Evolutionary conservation across 1,140 invertebrate species (phyloP).

Genomic region (Drosophila sulfurigaster): DNA sequence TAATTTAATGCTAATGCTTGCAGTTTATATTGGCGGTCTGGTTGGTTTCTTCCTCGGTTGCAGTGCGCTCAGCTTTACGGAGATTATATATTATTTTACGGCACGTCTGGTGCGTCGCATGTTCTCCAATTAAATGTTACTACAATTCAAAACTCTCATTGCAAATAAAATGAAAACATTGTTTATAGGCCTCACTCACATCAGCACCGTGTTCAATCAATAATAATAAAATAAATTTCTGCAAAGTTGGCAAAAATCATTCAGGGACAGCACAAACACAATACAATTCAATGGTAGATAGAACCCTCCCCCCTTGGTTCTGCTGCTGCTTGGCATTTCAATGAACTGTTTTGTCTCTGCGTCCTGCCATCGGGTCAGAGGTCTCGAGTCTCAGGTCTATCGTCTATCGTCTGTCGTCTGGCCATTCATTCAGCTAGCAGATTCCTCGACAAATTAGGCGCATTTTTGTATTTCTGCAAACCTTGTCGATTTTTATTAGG

Average conservation of each 20-base stretch:
- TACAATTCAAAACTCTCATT: slow-evolving; percentile 6
- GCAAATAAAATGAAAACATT: slow-evolving; percentile 39
- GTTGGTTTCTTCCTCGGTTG: slow-evolving; percentile 90
- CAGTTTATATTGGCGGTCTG: slow-evolving; percentile 90
- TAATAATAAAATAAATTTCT: slow-evolving; percentile 75
- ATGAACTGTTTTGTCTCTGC: slow-evolving; percentile 54
- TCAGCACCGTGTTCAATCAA: slow-evolving; percentile 55
- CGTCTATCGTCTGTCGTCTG: slow-evolving; percentile 12
- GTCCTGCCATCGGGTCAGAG: slow-evolving; percentile 18
- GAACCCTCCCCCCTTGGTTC: slow-evolving; percentile 23
- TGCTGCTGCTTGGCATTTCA: slow-evolving; percentile 67
- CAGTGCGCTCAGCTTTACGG: slow-evolving; percentile 89
- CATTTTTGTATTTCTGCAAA: slow-evolving; percentile 69
- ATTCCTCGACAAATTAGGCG: slow-evolving; percentile 61
- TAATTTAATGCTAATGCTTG: slow-evolving; percentile 35
- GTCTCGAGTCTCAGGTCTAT: not conserved
- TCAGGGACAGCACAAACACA: slow-evolving; percentile 9
- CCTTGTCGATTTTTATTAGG: slow-evolving; percentile 74
- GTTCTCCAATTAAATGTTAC: slow-evolving; percentile 56
- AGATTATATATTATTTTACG: slow-evolving; percentile 89
- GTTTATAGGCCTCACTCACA: slow-evolving; percentile 52
- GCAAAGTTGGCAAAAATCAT: slow-evolving; percentile 61
- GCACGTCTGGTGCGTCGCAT: slow-evolving; percentile 70
- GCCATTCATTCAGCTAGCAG: slow-evolving; percentile 23
- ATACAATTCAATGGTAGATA: not conserved